phyloP scores from a whole-genome alignment of 2,888 invertebrate genomes.

The Thalpophila matura region DNA sequence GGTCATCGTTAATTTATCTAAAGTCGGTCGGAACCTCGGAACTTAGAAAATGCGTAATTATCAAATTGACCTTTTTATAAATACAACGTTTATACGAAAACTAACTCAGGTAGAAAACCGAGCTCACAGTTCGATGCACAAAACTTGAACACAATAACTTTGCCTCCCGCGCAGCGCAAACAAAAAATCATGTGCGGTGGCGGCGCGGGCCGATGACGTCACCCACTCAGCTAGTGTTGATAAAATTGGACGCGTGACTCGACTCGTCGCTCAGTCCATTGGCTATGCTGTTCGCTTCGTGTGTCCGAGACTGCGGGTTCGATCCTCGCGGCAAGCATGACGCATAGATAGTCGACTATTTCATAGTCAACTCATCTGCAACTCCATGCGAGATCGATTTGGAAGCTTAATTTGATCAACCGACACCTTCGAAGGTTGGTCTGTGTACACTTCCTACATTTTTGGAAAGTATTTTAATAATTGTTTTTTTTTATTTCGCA shows the following conservation, averaged over 20 bases:
- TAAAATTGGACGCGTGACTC: slow-evolving; percentile 39
- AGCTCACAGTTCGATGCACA: background rate
- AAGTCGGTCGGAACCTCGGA: too few relatives aligned
- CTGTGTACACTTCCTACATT: slow-evolving; percentile 85
- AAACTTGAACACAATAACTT: background rate
- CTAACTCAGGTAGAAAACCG: background rate
- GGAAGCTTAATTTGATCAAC: slow-evolving; percentile 77
- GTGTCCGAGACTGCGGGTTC: slow-evolving; percentile 58
- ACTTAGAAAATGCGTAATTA: too few relatives aligned
- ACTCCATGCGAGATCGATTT: slow-evolving; percentile 79
- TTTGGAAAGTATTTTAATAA: slow-evolving; percentile 33
- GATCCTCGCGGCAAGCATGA: slow-evolving; percentile 71
- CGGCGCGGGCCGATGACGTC: slow-evolving; percentile 53
- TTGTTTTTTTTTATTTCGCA: background rate
- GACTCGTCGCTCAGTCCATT: slow-evolving; percentile 42
- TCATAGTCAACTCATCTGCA: slow-evolving; percentile 76
- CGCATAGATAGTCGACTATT: slow-evolving; percentile 78
- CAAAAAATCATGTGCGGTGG: slow-evolving; percentile 23
- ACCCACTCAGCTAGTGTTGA: slow-evolving; percentile 28
- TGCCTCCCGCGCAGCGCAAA: slow-evolving; percentile 28
- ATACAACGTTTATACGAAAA: background rate
- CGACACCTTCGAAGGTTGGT: slow-evolving; percentile 66
- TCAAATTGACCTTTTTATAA: background rate
- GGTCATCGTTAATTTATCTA: too few relatives aligned
- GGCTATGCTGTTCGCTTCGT: slow-evolving; percentile 37